Evolutionary conservation across 2,888 invertebrate genomes (phyloP), one percentile per base, ranked within the genome.

Genomic region (Hypercompe scribonia): DNA sequence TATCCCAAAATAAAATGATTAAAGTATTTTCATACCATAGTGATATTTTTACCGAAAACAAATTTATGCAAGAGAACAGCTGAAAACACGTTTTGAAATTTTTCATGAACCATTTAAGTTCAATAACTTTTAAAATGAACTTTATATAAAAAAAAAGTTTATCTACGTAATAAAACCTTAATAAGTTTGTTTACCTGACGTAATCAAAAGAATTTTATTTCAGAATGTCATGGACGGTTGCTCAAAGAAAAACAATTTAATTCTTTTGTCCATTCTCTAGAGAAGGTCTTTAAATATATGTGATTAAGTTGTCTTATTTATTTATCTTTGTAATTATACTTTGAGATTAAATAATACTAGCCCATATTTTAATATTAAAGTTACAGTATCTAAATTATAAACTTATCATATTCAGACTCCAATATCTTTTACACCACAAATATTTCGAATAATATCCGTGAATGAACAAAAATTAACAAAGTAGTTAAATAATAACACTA

Each of bases 231-330:
- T 77, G 75, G 77, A 34, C 64, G 36, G 68, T 71, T 74, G 75
- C 78, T 81, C 78, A 83, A 78, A 77, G 74, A 34, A 72, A 77
- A 70, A 77, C 46, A 80, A 83, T 75, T 77, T 67, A 72, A 78
- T 78, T 78, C 61, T 67, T 75, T 68, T 61, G 67, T 50, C 69
- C 71, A 33, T 73, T 81, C 72, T 74, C 54, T 68, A 58, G 13
- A 68, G 34, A 50, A 31, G 54, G 18, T 21, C 36, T 39, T 36
- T 39, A 7, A n/a, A 33, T 21, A 31, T 67, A 24, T 67, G 42
- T 11, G 42, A 42, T 67, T 67, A 18, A 46, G 34, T n/a, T 31
- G 31, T 31, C 28, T 50, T 31, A 31, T 67, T 67, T 39, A 65
- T 65, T 63, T 63, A 64, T 34, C 5, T 34, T 36, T 36, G 11